Conservation (phyloP, 2,888 invertebrate species). For the Hypsopygia costalis region DNA sequence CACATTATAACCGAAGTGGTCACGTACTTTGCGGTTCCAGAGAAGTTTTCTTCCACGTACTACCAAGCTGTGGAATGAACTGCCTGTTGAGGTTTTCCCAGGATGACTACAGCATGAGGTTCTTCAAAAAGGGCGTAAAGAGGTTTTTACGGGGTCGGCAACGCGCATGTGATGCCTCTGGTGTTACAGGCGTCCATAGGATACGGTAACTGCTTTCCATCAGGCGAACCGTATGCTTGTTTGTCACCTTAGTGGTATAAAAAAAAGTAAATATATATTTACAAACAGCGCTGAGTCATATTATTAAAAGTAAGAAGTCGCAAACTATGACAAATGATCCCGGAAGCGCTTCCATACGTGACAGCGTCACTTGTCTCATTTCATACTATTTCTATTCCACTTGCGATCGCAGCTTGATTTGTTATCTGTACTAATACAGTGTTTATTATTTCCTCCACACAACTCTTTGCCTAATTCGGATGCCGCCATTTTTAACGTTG, state of each 20-base stretch:
- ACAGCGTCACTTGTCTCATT: conserved; percentile 38
- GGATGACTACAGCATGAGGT: no score
- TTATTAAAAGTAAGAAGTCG: neutral
- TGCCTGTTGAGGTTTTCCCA: no score
- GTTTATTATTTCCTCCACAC: conserved; percentile 42
- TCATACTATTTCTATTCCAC: conserved; percentile 46
- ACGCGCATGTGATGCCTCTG: neutral
- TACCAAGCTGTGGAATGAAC: no score
- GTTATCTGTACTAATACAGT: conserved; percentile 48
- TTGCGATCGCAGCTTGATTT: conserved; percentile 40
- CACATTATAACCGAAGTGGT: no score
- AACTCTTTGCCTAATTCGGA: conserved; percentile 20
- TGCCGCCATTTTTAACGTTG: conserved; percentile 13
- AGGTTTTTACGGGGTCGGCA: no score
- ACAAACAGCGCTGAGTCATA: neutral
- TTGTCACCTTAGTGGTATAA: no score
- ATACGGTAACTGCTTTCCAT: no score
- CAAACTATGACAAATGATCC: conserved; percentile 19
- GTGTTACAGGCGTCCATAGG: no score
- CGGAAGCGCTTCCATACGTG: conserved; percentile 49
- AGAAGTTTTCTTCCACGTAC: no score
- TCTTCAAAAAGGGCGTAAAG: no score
- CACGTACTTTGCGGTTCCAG: no score
- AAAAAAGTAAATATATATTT: neutral
- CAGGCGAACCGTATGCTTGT: no score